Evolutionary conservation across 2,888 invertebrate genomes (phyloP).

Genomic region (Andrena flavipes): DNA sequence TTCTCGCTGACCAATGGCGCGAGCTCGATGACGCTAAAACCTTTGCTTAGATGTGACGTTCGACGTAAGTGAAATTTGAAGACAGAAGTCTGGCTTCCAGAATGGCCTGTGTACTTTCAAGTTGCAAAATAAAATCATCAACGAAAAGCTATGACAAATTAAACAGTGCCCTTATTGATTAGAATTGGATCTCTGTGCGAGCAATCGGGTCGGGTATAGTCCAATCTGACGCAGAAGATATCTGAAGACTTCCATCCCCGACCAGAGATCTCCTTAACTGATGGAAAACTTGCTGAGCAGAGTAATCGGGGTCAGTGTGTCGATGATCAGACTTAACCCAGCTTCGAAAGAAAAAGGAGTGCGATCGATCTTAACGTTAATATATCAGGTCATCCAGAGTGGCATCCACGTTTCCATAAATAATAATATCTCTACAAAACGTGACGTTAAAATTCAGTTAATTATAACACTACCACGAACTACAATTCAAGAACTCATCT

Average conservation of each 20-base stretch:
- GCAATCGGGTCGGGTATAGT: not conserved
- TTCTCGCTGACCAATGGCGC: not conserved
- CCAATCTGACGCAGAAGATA: not conserved
- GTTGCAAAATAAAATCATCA: too few relatives aligned
- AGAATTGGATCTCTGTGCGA: not conserved
- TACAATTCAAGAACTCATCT: too few relatives aligned
- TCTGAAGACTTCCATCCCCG: not conserved
- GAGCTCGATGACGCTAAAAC: not conserved
- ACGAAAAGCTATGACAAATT: too few relatives aligned
- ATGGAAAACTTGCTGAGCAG: conserved; percentile 35
- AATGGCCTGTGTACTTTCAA: too few relatives aligned
- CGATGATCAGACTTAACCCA: conserved; percentile 52
- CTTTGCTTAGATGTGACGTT: not conserved
- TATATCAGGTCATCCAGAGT: not conserved
- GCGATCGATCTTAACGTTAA: conserved; percentile 31
- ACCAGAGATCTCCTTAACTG: not conserved
- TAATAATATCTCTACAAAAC: not conserved
- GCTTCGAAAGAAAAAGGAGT: conserved; percentile 7
- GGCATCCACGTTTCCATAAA: not conserved
- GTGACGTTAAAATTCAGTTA: too few relatives aligned
- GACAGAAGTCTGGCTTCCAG: too few relatives aligned
- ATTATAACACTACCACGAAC: too few relatives aligned
- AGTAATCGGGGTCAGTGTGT: conserved; percentile 47
- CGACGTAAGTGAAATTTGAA: not conserved
- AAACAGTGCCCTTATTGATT: too few relatives aligned